Percentiles rank a stretch among this genome's conserved stretches.
Conservation (phyloP, 2,797 vertebrate species). For the Clarias fuscus region DNA sequence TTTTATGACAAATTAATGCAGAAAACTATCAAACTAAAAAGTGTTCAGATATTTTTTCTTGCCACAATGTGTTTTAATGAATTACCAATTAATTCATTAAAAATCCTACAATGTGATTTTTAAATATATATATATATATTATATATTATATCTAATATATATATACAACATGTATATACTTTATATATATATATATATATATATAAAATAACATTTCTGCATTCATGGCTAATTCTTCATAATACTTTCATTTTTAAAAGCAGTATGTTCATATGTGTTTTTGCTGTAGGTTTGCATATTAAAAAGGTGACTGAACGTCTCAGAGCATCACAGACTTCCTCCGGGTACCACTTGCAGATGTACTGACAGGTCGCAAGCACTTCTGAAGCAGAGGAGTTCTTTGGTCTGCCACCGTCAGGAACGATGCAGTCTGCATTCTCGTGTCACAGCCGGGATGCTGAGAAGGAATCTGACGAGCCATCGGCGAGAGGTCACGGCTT, state of each 20-base stretch:
- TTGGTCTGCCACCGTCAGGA: not conserved
- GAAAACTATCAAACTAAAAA: too few relatives aligned
- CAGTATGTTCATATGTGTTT: constrained; percentile 24
- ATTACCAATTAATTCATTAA: too few relatives aligned
- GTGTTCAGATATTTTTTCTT: too few relatives aligned
- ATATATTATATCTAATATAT: too few relatives aligned
- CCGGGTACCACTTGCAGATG: not conserved
- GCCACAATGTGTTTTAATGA: too few relatives aligned
- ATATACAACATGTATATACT: too few relatives aligned
- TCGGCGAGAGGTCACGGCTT: constrained; percentile 43
- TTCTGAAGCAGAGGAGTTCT: constrained; percentile 10
- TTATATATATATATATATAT: too few relatives aligned
- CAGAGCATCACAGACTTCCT: not conserved
- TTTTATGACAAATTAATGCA: too few relatives aligned
- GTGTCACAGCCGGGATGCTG: constrained; percentile 12
- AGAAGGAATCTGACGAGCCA: constrained; percentile 40
- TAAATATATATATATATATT: too few relatives aligned
- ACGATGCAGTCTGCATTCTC: constrained; percentile 55
- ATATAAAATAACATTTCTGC: not conserved
- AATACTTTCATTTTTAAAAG: not conserved
- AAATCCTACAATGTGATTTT: too few relatives aligned
- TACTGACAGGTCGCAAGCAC: not conserved
- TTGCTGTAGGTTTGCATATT: constrained; percentile 26
- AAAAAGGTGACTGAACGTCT: not conserved
- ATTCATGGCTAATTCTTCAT: not conserved